These are phyloP conservation scores for Dascillus cervinus DNA, from an alignment of 2,888 invertebrate genomes.

Conservation along the genomic window DNA sequence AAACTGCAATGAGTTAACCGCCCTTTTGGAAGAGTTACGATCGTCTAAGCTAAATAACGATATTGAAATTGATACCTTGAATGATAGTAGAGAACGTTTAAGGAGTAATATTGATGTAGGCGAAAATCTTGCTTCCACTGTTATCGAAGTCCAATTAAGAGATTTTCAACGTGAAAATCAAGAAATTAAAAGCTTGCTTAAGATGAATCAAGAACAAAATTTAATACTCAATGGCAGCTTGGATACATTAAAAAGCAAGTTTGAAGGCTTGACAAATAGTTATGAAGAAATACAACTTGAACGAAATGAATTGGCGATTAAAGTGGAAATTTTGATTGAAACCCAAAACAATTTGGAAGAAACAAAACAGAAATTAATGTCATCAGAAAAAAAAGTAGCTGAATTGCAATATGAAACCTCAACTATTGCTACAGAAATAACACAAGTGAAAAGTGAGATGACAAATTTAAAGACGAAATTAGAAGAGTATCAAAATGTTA, in stretches of 20 bases:
- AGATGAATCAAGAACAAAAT: slow-evolving; percentile 11
- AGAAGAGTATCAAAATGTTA: too few relatives aligned
- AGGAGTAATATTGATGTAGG: too few relatives aligned
- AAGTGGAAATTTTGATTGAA: background rate
- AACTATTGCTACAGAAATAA: too few relatives aligned
- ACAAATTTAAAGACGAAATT: too few relatives aligned
- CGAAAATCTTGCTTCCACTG: slow-evolving; percentile 37
- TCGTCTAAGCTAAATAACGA: slow-evolving; percentile 21
- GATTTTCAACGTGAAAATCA: slow-evolving; percentile 33
- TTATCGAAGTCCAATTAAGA: slow-evolving; percentile 40
- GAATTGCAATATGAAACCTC: too few relatives aligned
- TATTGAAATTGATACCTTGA: slow-evolving; percentile 14
- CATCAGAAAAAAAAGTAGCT: too few relatives aligned
- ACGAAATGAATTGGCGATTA: background rate
- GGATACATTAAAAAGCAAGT: slow-evolving; percentile 2
- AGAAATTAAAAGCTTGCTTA: slow-evolving; percentile 20
- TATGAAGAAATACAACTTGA: slow-evolving; percentile 9
- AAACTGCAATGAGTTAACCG: slow-evolving; percentile 33
- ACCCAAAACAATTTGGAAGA: too few relatives aligned
- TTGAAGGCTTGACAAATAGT: slow-evolving; percentile 9
- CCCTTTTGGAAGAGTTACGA: slow-evolving; percentile 44
- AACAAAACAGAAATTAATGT: too few relatives aligned
- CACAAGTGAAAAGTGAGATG: too few relatives aligned
- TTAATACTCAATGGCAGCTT: slow-evolving; percentile 10
- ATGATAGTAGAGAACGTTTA: slow-evolving; percentile 2